Percentiles rank a stretch among this genome's conserved stretches.
Evolutionary conservation across 2,797 vertebrate species (phyloP).

Genomic region (Aphelocoma californica): DNA sequence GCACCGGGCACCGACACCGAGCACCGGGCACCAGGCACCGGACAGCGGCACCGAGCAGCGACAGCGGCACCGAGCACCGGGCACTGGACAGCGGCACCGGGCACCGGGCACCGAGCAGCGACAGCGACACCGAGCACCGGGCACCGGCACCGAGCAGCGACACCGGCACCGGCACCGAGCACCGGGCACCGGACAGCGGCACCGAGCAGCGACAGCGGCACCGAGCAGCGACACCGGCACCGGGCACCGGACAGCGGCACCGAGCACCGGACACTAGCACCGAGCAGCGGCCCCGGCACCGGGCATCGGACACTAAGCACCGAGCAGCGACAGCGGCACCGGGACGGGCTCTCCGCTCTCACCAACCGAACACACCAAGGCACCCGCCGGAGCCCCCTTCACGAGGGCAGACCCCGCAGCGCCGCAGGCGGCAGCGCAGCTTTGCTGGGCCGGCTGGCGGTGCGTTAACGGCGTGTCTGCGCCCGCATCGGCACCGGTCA

Average conservation of each 20-base stretch:
- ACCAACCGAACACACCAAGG: accelerated
- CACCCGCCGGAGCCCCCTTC: not conserved
- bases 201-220: no score
- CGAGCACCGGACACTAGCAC: accelerated
- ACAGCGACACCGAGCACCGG: accelerated
- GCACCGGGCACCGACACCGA: not conserved
- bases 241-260: not conserved
- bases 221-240: not conserved
- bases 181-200: no score
- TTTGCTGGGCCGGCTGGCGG: not conserved
- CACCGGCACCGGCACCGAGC: no score
- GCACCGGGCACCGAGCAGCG: no score
- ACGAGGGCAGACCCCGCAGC: not conserved
- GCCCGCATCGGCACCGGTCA: not conserved
- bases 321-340: no score
- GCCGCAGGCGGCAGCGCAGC: not conserved
- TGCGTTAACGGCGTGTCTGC: not conserved
- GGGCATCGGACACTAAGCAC: no score
- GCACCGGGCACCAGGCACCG: not conserved
- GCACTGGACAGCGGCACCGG: not conserved
- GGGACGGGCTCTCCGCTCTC: not conserved
- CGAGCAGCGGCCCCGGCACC: not conserved
- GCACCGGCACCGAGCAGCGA: no score
- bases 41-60: not conserved
- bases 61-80: not conserved